Evolutionary conservation across 2,113 vertebrate genomes (phyloP).

Genomic region (Vicugna pacos): DNA sequence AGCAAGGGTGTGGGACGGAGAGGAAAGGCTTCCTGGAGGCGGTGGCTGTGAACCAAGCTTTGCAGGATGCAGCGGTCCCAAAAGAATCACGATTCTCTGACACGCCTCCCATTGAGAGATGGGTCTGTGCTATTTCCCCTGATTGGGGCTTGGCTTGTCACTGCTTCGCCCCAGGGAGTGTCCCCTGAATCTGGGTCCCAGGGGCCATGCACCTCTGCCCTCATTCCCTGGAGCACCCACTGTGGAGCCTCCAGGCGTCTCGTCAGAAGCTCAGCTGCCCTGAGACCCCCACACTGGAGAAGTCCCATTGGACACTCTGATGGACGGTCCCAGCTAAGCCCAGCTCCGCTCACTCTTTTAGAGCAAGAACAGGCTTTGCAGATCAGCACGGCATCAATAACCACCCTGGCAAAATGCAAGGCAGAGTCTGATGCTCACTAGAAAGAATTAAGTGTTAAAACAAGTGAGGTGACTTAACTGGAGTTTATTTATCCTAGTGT

Average conservation of each 20-base stretch:
- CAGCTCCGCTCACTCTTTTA: not conserved
- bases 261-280: not conserved
- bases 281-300: not conserved
- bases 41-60: no score
- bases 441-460: not conserved
- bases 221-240: not conserved
- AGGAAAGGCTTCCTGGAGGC: not conserved
- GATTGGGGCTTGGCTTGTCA: no score
- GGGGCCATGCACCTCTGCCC: not conserved
- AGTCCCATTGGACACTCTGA: fast-evolving
- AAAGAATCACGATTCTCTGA: not conserved
- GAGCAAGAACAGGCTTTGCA: not conserved
- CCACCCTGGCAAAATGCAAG: not conserved
- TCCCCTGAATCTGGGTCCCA: not conserved
- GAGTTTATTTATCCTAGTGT: not conserved
- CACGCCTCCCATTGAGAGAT: not conserved
- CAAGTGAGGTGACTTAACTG: fast-evolving
- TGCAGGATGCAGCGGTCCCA: not conserved
- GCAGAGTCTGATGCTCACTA: no score
- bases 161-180: fast-evolving
- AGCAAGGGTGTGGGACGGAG: not conserved
- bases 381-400: not conserved
- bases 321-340: not conserved
- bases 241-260: not conserved
- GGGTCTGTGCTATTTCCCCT: not conserved